Percentiles rank a stretch among this genome's conserved stretches.
Evolutionary conservation across 2,797 vertebrate species (phyloP).

Genomic region (Gadopsis bispinosus): DNA sequence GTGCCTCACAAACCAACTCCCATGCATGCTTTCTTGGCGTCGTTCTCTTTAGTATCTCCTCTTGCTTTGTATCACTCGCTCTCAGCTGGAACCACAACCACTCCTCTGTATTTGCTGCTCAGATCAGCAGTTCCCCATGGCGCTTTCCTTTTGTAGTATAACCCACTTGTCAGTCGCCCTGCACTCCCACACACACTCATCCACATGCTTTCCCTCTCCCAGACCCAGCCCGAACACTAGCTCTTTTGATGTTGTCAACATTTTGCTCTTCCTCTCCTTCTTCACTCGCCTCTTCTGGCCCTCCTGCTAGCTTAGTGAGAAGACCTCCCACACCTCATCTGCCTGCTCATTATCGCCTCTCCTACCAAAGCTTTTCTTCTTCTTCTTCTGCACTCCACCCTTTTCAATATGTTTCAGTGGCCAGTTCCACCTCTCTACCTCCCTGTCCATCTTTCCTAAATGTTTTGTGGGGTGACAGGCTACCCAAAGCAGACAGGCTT

Average conservation of each 20-base stretch:
- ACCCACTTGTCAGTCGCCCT: conserved; percentile 71
- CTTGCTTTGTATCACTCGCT: conserved; percentile 45
- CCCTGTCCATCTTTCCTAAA: not conserved
- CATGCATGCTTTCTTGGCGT: conserved; percentile 31
- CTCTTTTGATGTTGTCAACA: conserved; percentile 69
- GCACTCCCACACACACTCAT: conserved; percentile 65
- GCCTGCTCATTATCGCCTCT: conserved; percentile 49
- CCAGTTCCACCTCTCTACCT: not conserved
- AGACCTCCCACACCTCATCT: conserved; percentile 46
- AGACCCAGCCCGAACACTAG: conserved; percentile 41
- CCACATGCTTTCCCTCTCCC: conserved; percentile 63
- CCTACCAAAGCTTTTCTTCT: not conserved
- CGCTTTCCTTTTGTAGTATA: conserved; percentile 73
- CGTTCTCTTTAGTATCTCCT: conserved; percentile 17
- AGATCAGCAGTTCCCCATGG: conserved; percentile 57
- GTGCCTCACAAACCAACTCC: conserved; percentile 24
- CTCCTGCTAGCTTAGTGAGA: conserved; percentile 41
- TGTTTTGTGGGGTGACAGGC: not conserved
- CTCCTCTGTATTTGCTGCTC: conserved; percentile 67
- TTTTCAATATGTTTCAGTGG: conserved; percentile 8
- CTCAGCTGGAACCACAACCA: conserved; percentile 52
- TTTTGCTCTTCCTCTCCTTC: conserved; percentile 43
- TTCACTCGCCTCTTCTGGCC: conserved; percentile 40
- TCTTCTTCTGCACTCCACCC: not conserved
- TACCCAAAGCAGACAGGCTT: conserved; percentile 9